Evolutionary conservation across 2,888 invertebrate species (phyloP).

Genomic region (Macrosiphum euphorbiae): DNA sequence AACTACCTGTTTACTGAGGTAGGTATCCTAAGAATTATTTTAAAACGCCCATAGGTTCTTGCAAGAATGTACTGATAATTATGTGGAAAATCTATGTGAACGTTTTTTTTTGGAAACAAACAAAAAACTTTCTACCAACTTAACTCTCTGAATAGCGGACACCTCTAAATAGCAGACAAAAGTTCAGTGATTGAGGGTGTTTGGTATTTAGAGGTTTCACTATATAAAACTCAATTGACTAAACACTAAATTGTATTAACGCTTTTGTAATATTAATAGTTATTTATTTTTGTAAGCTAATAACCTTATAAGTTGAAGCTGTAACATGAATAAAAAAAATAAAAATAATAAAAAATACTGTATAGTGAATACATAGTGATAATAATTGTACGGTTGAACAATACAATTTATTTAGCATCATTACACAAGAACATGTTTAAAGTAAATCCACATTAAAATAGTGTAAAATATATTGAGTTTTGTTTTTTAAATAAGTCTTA

Average conservation of each 20-base stretch:
- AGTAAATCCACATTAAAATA: neutral
- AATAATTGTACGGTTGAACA: neutral
- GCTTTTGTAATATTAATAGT: neutral
- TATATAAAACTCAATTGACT: too few relatives aligned
- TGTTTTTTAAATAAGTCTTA: slow-evolving; percentile 1
- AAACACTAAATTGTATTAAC: neutral
- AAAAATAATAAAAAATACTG: neutral
- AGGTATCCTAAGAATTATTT: too few relatives aligned
- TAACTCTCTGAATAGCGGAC: too few relatives aligned
- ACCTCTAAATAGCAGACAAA: too few relatives aligned
- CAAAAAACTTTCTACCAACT: too few relatives aligned
- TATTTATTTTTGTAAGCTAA: neutral
- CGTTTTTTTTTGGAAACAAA: too few relatives aligned
- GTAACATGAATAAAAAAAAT: neutral
- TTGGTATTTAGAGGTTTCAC: too few relatives aligned
- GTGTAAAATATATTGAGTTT: neutral
- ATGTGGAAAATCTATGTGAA: too few relatives aligned
- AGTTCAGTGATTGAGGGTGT: too few relatives aligned
- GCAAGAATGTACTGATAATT: too few relatives aligned
- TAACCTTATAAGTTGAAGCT: neutral
- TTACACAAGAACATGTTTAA: neutral
- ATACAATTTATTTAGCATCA: neutral
- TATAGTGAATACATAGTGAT: neutral
- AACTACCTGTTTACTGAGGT: too few relatives aligned
- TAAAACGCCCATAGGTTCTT: too few relatives aligned